phyloP scores from a whole-genome alignment of 2,113 vertebrate species.

The Entosphenus tridentatus region DNA sequence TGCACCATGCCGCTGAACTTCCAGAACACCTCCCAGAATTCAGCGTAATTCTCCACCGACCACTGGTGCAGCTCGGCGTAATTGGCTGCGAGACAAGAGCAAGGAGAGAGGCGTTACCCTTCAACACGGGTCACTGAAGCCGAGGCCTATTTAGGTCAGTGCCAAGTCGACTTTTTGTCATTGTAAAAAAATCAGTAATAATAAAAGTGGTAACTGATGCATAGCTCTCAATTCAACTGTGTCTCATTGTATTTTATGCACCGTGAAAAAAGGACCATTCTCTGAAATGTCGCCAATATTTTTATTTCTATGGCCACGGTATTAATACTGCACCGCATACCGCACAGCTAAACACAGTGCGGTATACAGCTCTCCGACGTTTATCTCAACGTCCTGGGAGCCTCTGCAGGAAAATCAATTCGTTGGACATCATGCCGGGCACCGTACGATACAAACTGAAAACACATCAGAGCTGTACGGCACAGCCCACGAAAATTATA shows the following conservation, averaged over 20 bases:
- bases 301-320: too few species aligned
- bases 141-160: background rate
- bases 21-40: slow-evolving; percentile 85
- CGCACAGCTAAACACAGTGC: too few species aligned
- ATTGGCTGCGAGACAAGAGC: slow-evolving; percentile 22
- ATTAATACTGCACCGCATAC: too few species aligned
- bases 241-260: background rate
- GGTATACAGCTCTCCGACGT: too few species aligned
- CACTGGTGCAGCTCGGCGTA: slow-evolving; percentile 71
- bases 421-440: too few species aligned
- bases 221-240: background rate
- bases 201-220: background rate
- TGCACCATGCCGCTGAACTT: slow-evolving; percentile 45
- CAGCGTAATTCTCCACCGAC: slow-evolving; percentile 51
- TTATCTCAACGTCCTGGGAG: too few species aligned
- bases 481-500: too few species aligned
- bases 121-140: background rate
- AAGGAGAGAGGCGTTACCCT: background rate
- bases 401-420: too few species aligned
- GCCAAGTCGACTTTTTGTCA: background rate
- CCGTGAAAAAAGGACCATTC: background rate
- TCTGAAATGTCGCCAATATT: too few species aligned
- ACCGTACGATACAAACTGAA: too few species aligned
- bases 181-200: background rate
- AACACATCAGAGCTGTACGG: too few species aligned